These are phyloP conservation scores for Argyrosomus japonicus DNA, from an alignment of 2,113 vertebrate genomes.

Conservation along the genomic window DNA sequence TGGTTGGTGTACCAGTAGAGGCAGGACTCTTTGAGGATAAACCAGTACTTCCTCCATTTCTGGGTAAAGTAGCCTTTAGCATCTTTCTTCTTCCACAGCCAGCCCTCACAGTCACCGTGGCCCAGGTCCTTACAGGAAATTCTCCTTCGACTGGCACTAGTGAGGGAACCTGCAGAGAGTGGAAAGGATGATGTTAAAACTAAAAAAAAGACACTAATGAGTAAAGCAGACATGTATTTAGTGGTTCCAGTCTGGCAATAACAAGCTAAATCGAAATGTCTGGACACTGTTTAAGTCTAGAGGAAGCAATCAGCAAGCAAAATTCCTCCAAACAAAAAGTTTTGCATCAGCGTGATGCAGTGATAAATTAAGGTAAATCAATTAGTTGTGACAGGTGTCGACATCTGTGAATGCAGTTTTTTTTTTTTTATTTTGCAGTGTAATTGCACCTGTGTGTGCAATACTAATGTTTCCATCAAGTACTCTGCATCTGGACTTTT, in stretches of 20 bases:
- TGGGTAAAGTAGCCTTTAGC: slow-evolving; percentile 93
- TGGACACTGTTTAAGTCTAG: neutral
- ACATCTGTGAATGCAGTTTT: neutral
- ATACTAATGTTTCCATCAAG: slow-evolving; percentile 15
- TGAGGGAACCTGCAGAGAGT: slow-evolving; percentile 83
- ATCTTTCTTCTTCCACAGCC: slow-evolving; percentile 94
- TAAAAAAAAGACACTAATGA: no score
- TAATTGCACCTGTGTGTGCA: neutral
- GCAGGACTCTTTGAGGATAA: slow-evolving; percentile 92
- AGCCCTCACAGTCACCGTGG: slow-evolving; percentile 92
- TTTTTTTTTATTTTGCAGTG: slow-evolving; percentile 4
- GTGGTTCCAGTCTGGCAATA: neutral
- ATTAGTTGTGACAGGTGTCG: neutral
- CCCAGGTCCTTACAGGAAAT: slow-evolving; percentile 93
- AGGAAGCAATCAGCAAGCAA: neutral
- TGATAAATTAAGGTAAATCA: slow-evolving; percentile 20
- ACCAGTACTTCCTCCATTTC: slow-evolving; percentile 96
- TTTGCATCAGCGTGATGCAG: neutral
- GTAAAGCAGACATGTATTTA: neutral
- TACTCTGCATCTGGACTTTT: neutral
- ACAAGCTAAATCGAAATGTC: neutral
- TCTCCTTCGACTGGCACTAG: slow-evolving; percentile 88
- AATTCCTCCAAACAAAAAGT: slow-evolving; percentile 11
- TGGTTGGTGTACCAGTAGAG: slow-evolving; percentile 96
- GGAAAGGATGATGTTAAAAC: neutral